Evolutionary conservation across 2,113 vertebrate genomes (phyloP).

Genomic region (Neotragus moschatus): DNA sequence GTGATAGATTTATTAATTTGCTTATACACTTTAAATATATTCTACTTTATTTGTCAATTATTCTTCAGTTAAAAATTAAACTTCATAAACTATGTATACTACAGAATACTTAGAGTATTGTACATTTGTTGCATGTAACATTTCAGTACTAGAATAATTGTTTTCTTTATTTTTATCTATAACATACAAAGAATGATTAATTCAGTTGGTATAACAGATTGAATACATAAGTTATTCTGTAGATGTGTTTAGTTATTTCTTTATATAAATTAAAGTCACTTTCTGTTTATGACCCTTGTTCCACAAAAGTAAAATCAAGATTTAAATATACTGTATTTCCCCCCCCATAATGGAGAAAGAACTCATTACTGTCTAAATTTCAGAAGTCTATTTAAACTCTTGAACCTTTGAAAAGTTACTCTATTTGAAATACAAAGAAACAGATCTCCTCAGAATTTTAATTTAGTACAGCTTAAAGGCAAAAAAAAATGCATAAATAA

Average conservation of each 20-base stretch:
- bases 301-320: neutral
- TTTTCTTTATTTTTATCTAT: neutral
- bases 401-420: neutral
- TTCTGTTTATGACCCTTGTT: neutral
- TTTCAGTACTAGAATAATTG: neutral
- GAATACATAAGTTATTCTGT: neutral
- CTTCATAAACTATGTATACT: neutral
- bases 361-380: neutral
- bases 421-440: constrained; percentile 29
- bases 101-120: neutral
- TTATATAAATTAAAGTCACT: neutral
- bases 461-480: neutral
- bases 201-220: neutral
- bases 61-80: neutral
- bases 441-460: neutral
- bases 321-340: neutral
- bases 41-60: neutral
- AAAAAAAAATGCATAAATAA: constrained; percentile 38
- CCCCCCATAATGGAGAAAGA: neutral
- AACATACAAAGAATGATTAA: neutral
- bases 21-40: neutral
- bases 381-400: neutral
- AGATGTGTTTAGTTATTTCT: neutral
- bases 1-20: neutral
- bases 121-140: neutral